These are phyloP conservation scores for Callopanchax toddi DNA, from an alignment of 2,113 vertebrate genomes.

Conservation along the genomic window DNA sequence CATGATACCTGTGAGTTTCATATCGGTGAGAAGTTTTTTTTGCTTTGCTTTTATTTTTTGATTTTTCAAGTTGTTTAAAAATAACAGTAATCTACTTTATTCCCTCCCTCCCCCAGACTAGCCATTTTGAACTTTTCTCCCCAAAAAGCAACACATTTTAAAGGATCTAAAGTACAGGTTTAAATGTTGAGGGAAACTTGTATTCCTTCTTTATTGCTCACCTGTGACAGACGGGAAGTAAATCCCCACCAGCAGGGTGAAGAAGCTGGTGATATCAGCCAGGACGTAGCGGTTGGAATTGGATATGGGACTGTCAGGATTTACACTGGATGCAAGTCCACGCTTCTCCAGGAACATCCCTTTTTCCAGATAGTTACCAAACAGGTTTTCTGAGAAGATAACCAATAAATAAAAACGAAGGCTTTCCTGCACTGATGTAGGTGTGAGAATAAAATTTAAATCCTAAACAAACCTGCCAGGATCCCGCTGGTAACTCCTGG, in stretches of 20 bases:
- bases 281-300: constrained; percentile 90
- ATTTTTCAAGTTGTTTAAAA: not conserved
- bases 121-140: too few species aligned
- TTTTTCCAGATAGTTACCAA: constrained; percentile 90
- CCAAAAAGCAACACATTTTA: too few species aligned
- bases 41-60: not conserved
- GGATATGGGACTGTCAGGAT: constrained; percentile 71
- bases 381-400: constrained; percentile 87
- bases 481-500: constrained; percentile 92
- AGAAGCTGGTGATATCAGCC: constrained; percentile 96
- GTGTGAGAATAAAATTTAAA: not conserved
- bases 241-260: constrained; percentile 96
- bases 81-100: too few species aligned
- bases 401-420: not conserved
- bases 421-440: not conserved
- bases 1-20: constrained; percentile 89
- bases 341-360: constrained; percentile 87
- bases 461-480: constrained; percentile 83
- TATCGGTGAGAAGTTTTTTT: not conserved
- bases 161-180: too few species aligned
- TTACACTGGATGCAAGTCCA: constrained; percentile 74
- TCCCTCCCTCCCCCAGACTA: too few species aligned
- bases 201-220: constrained; percentile 56
- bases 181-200: not conserved
- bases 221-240: constrained; percentile 99